Percentiles rank a stretch among this genome's conserved stretches.
Evolutionary conservation across 2,888 invertebrate genomes (phyloP).

Genomic region (Eurois occulta): DNA sequence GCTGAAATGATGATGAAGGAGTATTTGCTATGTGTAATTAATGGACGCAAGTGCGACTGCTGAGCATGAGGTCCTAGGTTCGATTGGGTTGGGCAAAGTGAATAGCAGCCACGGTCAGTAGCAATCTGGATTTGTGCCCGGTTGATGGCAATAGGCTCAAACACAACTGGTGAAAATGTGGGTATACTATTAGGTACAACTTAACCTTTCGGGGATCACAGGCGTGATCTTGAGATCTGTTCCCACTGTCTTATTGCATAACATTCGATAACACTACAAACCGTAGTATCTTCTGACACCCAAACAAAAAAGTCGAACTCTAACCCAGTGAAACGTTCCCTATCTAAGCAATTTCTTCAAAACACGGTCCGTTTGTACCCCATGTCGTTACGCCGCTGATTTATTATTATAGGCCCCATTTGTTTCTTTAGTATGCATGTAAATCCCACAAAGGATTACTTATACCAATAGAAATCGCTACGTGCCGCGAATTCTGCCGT

Average conservation of each 20-base stretch:
- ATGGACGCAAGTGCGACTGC: too few relatives aligned
- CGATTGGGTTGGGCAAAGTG: too few relatives aligned
- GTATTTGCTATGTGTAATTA: too few relatives aligned
- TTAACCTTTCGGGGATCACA: not conserved
- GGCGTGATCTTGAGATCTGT: not conserved
- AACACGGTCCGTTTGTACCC: slow-evolving; percentile 75
- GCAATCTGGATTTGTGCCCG: too few relatives aligned
- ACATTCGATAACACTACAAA: not conserved
- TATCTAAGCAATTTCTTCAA: slow-evolving; percentile 73
- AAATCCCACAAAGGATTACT: slow-evolving; percentile 72
- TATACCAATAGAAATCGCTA: slow-evolving; percentile 69
- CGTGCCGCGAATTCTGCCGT: slow-evolving; percentile 65
- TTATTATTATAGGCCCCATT: slow-evolving; percentile 78
- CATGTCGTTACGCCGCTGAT: slow-evolving; percentile 76
- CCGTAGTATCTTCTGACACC: not conserved
- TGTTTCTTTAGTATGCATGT: slow-evolving; percentile 72
- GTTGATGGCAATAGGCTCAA: not conserved
- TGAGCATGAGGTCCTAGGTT: too few relatives aligned
- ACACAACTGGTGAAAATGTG: not conserved
- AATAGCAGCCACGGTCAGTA: too few relatives aligned
- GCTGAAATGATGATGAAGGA: too few relatives aligned
- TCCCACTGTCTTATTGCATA: not conserved
- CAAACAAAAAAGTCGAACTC: slow-evolving; percentile 28
- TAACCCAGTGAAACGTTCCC: slow-evolving; percentile 51
- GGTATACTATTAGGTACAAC: too few relatives aligned